A percentile compares a stretch with the other conserved stretches of the same genome.
phyloP scores from a whole-genome alignment of 1,140 invertebrate genomes.

The Adelges cooleyi region DNA sequence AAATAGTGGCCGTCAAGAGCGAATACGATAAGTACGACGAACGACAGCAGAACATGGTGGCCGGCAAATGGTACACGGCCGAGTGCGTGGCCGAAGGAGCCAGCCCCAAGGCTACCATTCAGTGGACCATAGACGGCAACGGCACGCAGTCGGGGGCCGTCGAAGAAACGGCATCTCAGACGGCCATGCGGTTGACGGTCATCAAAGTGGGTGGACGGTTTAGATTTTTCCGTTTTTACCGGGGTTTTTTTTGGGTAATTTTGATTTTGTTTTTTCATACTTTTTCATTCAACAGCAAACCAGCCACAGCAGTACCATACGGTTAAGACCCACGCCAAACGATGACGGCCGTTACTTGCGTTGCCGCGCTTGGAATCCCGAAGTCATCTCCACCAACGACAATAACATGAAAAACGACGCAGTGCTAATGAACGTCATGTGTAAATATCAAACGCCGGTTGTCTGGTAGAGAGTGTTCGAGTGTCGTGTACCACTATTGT shows the following conservation, averaged over 20 bases:
- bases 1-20: neutral
- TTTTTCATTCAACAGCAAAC: constrained; percentile 3
- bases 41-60: neutral
- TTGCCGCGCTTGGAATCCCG: constrained; percentile 76
- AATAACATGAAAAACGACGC: constrained; percentile 9
- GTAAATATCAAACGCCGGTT: constrained; percentile 11
- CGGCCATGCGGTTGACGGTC: neutral
- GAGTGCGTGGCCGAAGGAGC: constrained; percentile 8
- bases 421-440: constrained; percentile 1
- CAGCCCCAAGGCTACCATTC: neutral
- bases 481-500: too few species aligned
- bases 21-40: neutral
- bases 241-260: neutral
- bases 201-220: neutral
- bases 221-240: neutral
- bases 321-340: constrained; percentile 54
- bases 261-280: neutral
- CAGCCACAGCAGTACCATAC: constrained; percentile 67
- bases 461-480: too few species aligned
- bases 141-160: neutral
- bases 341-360: constrained; percentile 71
- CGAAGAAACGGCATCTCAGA: neutral
- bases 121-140: constrained; percentile 14
- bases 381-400: constrained; percentile 46
- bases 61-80: constrained; percentile 8